Evolutionary conservation across 1,140 invertebrate genomes (phyloP), one percentile per base, ranked within the genome.

Genomic region (Scaptomyza hsui): DNA sequence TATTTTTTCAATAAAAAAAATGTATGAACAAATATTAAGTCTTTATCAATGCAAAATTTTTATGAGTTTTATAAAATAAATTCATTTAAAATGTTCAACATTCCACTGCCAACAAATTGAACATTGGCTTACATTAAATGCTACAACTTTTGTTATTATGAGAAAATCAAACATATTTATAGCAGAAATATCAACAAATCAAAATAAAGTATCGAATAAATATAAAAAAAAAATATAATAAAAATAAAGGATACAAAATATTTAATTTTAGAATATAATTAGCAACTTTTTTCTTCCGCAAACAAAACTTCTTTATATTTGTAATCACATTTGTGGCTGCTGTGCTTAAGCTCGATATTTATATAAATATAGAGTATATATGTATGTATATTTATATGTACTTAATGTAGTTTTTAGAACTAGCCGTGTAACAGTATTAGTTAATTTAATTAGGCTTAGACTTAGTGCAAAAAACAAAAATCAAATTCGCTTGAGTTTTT

Each of bases 351-450:
- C 49, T 10, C 12, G 13, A 41, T 44, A 42, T 18, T 13, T 42
- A 18, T 18, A 42, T 29, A 29, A 7, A 57, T 44, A 56, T 18
- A 53, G 29, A 53, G 48, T 61, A 62, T 55, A 57, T 51, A 51
- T n/a, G 21, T 37, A n/a, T 48, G 24, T 15, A 48, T 18, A 26
- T 61, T 24, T 60, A 9, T 48, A 15, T 72, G 69, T 72, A 72
- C 53, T 71, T 71, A 51, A 59, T 32, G 53, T 72, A 72, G 69
- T 29, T 41, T 5, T 41, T 67, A 72, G 69, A n/a, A 16, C 45
- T 83, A 85, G 82, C 72, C 75, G 78, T 85, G 75, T 81, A 86
- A 88, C 82, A 88, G 82, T 88, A 88, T 88, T 88, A 88, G 82
- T 82, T 88, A 88, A 88, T 88, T 88, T 59, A 88, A 86, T 88